Evolutionary conservation across 2,797 vertebrate genomes (phyloP).

Genomic region (Eidolon dupreanum): DNA sequence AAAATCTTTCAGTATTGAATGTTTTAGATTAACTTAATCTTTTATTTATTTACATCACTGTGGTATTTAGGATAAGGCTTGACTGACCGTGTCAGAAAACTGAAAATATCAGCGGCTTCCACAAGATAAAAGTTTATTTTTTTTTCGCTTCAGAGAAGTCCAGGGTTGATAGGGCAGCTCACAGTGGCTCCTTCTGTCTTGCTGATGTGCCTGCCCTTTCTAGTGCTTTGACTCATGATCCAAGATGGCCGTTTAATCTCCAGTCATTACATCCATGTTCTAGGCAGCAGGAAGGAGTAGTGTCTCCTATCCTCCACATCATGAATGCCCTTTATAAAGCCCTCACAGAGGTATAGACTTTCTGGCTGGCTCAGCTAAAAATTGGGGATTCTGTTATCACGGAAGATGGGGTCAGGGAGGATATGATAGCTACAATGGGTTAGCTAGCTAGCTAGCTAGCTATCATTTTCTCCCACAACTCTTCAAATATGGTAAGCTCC

Average conservation of each 20-base stretch:
- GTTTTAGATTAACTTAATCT: background rate
- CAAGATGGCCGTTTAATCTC: background rate
- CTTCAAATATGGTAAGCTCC: background rate
- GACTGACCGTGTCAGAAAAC: background rate
- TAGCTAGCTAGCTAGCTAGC: background rate
- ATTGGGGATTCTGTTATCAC: background rate
- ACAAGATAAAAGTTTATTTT: background rate
- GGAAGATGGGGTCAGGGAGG: background rate
- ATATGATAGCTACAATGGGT: background rate
- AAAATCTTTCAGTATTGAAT: background rate
- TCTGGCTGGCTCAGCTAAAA: background rate
- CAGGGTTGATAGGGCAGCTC: background rate
- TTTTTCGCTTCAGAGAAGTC: background rate
- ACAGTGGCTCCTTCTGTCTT: background rate
- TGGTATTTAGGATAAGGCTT: conserved; percentile 18
- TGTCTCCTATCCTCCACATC: background rate
- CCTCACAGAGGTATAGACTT: background rate
- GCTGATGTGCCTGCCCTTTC: background rate
- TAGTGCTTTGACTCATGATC: background rate
- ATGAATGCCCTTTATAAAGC: background rate
- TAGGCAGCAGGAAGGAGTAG: background rate
- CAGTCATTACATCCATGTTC: background rate
- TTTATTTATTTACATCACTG: background rate
- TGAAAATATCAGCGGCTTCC: background rate
- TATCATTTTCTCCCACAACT: background rate